Percentiles rank a stretch among this genome's conserved stretches.
Conservation (phyloP, 2,888 invertebrate species). For the Netelia melanura region DNA sequence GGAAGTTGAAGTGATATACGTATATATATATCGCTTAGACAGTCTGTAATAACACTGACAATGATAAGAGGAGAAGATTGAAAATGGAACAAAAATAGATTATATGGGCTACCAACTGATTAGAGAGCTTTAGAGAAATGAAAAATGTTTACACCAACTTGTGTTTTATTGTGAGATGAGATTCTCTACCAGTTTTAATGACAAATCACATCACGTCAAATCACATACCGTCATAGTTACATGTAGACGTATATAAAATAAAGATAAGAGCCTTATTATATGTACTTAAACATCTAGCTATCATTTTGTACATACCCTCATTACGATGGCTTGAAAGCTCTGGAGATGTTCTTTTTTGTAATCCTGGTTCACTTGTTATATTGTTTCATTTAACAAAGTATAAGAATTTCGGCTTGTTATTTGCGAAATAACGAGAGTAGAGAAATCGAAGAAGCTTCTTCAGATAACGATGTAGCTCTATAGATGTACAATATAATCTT, state of each 20-base stretch:
- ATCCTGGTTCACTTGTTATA: not conserved
- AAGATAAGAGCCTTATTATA: too few species aligned
- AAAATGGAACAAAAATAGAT: not conserved
- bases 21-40: not conserved
- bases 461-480: not conserved
- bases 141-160: not conserved
- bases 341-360: not conserved
- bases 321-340: not conserved
- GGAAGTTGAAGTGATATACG: not conserved
- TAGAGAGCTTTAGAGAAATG: not conserved
- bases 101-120: not conserved
- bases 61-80: not conserved
- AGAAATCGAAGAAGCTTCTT: not conserved
- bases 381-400: not conserved
- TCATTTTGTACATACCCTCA: too few species aligned
- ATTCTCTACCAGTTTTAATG: not conserved
- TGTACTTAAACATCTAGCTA: too few species aligned
- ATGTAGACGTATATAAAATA: not conserved
- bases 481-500: not conserved
- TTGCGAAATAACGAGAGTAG: not conserved
- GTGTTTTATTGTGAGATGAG: not conserved
- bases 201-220: not conserved
- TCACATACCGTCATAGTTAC: not conserved
- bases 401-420: not conserved
- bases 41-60: not conserved